These are phyloP conservation scores for Atta texana DNA, from an alignment of 1,140 invertebrate genomes.

Conservation along the genomic window DNA sequence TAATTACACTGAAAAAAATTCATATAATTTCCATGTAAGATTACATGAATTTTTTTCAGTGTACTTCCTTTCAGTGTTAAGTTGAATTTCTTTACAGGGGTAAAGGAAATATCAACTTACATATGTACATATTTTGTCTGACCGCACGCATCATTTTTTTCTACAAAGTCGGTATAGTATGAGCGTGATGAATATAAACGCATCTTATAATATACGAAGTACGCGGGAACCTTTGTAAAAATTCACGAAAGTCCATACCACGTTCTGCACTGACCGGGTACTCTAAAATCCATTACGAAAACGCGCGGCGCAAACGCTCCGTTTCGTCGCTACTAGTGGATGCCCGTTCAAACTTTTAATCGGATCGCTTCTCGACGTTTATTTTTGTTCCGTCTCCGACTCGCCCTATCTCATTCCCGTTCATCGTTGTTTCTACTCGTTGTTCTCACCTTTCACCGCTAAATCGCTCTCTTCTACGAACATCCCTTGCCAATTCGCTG, in stretches of 20 bases:
- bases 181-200: constrained; percentile 11
- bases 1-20: too few relatives aligned
- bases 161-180: background rate
- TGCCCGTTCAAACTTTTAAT: constrained; percentile 80
- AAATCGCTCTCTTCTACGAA: constrained; percentile 27
- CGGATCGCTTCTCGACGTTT: constrained; percentile 69
- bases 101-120: background rate
- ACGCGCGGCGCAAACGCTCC: constrained; percentile 70
- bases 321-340: constrained; percentile 61
- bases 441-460: constrained; percentile 35
- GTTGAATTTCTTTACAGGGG: too few relatives aligned
- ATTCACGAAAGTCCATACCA: constrained; percentile 66
- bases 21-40: too few relatives aligned
- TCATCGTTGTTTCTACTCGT: constrained; percentile 23
- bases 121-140: background rate
- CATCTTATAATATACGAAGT: constrained; percentile 49
- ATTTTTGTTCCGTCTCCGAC: constrained; percentile 60
- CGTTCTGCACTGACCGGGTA: constrained; percentile 68
- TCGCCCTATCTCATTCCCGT: background rate
- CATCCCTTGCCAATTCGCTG: constrained; percentile 30
- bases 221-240: constrained; percentile 72
- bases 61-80: too few relatives aligned
- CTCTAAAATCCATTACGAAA: constrained; percentile 84
- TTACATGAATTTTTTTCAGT: too few relatives aligned
- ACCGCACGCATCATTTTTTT: background rate